These are phyloP conservation scores for Steromphala cineraria DNA, from an alignment of 2,888 invertebrate species.

Conservation along the genomic window DNA sequence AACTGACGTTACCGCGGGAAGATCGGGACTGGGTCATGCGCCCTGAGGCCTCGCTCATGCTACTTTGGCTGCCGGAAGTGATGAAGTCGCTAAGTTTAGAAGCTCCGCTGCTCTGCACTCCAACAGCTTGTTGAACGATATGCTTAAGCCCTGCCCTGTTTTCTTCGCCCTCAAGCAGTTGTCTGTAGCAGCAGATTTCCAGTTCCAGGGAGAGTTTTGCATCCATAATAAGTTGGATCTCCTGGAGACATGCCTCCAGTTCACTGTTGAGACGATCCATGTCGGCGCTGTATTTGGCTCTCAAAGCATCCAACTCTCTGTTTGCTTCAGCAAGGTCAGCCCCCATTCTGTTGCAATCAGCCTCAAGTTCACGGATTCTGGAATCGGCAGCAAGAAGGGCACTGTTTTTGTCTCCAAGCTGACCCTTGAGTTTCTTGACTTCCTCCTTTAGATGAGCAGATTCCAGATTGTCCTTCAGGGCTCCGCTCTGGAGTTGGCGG, in stretches of 20 bases:
- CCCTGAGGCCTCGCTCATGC: conserved; percentile 41
- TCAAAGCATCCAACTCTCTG: conserved; percentile 46
- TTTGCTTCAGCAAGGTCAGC: conserved; percentile 31
- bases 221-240: conserved; percentile 69
- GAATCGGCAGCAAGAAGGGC: conserved; percentile 43
- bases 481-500: conserved; percentile 75
- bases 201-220: conserved; percentile 77
- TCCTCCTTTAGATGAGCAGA: conserved; percentile 74
- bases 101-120: conserved; percentile 43
- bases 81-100: conserved; percentile 47
- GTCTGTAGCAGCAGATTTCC: conserved; percentile 78
- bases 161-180: conserved; percentile 78
- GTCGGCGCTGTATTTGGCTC: conserved; percentile 33
- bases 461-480: conserved; percentile 74
- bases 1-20: conserved; percentile 37
- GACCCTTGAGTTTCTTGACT: conserved; percentile 73
- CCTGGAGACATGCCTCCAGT: conserved; percentile 41
- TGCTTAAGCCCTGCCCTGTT: conserved; percentile 55
- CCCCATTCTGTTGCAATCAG: conserved; percentile 31
- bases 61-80: not conserved
- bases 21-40: conserved; percentile 42
- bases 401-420: conserved; percentile 40
- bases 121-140: conserved; percentile 48
- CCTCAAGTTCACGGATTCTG: conserved; percentile 46
- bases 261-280: conserved; percentile 37